A percentile compares a stretch with the other conserved stretches of the same genome.
Evolutionary conservation across 2,888 invertebrate genomes (phyloP).

Genomic region (Diogma glabrata): DNA sequence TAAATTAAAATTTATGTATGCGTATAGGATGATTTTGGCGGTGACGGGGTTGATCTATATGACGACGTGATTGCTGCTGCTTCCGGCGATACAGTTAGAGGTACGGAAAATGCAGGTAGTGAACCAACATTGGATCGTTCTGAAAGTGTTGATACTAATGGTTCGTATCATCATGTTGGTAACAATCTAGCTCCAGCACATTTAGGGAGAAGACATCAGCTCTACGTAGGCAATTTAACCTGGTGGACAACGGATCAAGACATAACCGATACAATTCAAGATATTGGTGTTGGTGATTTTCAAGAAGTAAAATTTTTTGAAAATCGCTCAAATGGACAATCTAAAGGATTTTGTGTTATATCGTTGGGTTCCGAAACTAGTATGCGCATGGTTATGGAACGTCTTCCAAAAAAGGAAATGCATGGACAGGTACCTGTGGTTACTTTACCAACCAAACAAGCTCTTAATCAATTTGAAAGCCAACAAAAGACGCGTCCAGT

Average conservation of each 20-base stretch:
- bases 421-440: slow-evolving; percentile 94
- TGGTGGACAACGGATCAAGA: slow-evolving; percentile 99
- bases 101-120: slow-evolving; percentile 46
- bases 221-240: slow-evolving; percentile 96
- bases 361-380: slow-evolving; percentile 88
- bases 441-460: slow-evolving; percentile 89
- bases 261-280: slow-evolving; percentile 78
- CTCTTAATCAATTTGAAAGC: slow-evolving; percentile 75
- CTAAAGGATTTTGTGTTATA: slow-evolving; percentile 95
- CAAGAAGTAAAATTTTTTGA: slow-evolving; percentile 99
- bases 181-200: slow-evolving; percentile 57
- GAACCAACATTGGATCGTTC: slow-evolving; percentile 44
- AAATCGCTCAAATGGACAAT: slow-evolving; percentile 96
- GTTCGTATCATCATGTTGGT: slow-evolving; percentile 58
- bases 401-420: slow-evolving; percentile 86
- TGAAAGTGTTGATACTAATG: slow-evolving; percentile 57
- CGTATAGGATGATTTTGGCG: slow-evolving; percentile 34
- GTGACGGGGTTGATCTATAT: slow-evolving; percentile 79
- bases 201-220: slow-evolving; percentile 69
- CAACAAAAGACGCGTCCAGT: slow-evolving; percentile 82
- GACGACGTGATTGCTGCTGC: slow-evolving; percentile 89
- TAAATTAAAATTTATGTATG: too few relatives aligned
- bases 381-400: slow-evolving; percentile 80
- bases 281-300: slow-evolving; percentile 84
- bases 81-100: slow-evolving; percentile 33